phyloP scores from a whole-genome alignment of 2,797 vertebrate species.

The Lepus oiostolus region DNA sequence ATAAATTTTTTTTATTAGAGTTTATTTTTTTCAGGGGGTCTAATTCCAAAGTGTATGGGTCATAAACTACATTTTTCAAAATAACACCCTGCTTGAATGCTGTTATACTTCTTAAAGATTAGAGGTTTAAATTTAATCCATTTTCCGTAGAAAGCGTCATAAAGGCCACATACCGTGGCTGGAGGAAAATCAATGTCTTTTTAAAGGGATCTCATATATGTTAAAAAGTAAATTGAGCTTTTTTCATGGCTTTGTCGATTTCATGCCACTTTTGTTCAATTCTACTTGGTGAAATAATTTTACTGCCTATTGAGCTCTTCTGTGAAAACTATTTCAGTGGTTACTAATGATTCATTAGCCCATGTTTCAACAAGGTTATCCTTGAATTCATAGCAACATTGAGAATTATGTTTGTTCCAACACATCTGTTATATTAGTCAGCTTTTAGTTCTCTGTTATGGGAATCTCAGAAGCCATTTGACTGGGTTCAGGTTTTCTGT shows the following conservation, averaged over 20 bases:
- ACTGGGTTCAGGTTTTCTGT: slow-evolving; percentile 70
- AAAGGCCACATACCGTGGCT: background rate
- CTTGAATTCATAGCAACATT: slow-evolving; percentile 47
- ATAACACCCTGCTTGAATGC: slow-evolving; percentile 5
- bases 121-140: slow-evolving; percentile 55
- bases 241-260: slow-evolving; percentile 62
- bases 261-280: slow-evolving; percentile 60
- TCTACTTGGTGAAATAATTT: slow-evolving; percentile 67
- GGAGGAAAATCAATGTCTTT: slow-evolving; percentile 53
- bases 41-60: slow-evolving; percentile 31
- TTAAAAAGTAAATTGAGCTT: slow-evolving; percentile 56
- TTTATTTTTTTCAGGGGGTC: background rate
- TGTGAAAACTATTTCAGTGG: slow-evolving; percentile 51
- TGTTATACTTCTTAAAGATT: slow-evolving; percentile 49
- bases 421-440: slow-evolving; percentile 70
- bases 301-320: slow-evolving; percentile 20
- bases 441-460: slow-evolving; percentile 41
- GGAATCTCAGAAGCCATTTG: slow-evolving; percentile 64
- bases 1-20: slow-evolving; percentile 17
- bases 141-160: slow-evolving; percentile 45
- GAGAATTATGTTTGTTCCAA: slow-evolving; percentile 48
- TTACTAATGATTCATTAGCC: slow-evolving; percentile 47
- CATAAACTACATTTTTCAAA: slow-evolving; percentile 41
- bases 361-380: background rate
- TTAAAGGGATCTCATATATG: slow-evolving; percentile 54